Base-by-base conservation (phyloP, 2,113 vertebrate genomes). In the Lepus timidus region DNA sequence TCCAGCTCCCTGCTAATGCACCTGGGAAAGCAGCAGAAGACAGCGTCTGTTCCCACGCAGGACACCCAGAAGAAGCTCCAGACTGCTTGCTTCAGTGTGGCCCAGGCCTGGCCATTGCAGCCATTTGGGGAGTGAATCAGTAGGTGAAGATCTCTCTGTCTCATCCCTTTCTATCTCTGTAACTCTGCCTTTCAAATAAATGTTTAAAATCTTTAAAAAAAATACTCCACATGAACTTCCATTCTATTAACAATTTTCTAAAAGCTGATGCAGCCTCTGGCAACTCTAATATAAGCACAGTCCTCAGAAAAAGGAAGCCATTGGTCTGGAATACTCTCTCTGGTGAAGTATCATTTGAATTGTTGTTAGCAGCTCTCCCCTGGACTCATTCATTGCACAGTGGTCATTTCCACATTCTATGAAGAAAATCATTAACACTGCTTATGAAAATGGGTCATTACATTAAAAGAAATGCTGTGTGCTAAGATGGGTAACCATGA, bases 361-460 rank as follows among this genome's bases (percentile, higher is more conserved):
- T 14, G n/a, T 3, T 79, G 55, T 88, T 71, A 90, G 27, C 61
- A 73, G 27, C 22, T 88, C 52, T 61, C 1, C 27, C 27, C 12
- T 29, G 39, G 51, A 39, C 44, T 86, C 51, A 62, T 10, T 84
- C 25, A 19, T 10, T 27, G 20, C 17, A 64, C n/a, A 33, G 4
- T 23, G 61, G 33, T 9, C 23, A 4, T 68, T 91, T 83, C 36
- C 58, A 83, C 31, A 44, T 90, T 89, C 80, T 62, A 6, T 67
- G 27, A 92, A 52, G 65, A 85, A 86, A 95, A 27, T 78, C 52
- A 73, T 29, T 36, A 78, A 29, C 19, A 33, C 14, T 51, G n/a
- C 31, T 93, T 92, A 73, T 17, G 17, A 81, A 74, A 62, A 85
- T 67, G 36, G 64, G 70, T 90, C 85, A 82, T 39, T 64, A 62